Conservation (phyloP, 1,140 invertebrate genomes). For the Aphidius ervi region DNA sequence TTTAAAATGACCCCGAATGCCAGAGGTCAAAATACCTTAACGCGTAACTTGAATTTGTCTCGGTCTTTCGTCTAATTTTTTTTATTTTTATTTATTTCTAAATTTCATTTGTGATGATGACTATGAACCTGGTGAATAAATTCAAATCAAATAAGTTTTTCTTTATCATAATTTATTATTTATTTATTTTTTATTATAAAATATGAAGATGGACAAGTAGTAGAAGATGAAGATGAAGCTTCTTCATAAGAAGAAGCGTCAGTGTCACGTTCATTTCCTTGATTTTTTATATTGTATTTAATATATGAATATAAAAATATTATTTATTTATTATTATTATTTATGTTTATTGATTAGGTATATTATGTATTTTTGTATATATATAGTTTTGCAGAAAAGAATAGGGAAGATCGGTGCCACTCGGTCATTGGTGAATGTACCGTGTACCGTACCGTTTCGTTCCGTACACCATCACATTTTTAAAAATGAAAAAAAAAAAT, state of each 20-base stretch:
- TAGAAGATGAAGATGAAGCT: neutral
- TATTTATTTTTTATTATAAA: neutral
- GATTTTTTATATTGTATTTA: no score
- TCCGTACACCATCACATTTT: conserved; percentile 11
- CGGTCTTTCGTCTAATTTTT: conserved; percentile 6
- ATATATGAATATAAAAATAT: no score
- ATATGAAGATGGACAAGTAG: neutral
- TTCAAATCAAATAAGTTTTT: no score
- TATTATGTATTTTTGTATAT: no score
- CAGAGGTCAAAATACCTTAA: conserved; percentile 13
- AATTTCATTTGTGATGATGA: neutral
- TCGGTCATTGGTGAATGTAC: conserved; percentile 54
- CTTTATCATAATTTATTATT: no score
- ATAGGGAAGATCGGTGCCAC: conserved; percentile 48
- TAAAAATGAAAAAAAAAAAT: neutral
- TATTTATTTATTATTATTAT: neutral
- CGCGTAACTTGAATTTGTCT: conserved; percentile 17
- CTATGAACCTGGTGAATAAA: no score
- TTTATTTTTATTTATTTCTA: neutral
- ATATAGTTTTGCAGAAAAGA: neutral
- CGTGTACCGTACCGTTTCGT: conserved; percentile 38
- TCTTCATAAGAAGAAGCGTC: neutral
- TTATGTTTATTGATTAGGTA: conserved; percentile 1
- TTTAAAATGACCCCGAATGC: conserved; percentile 8
- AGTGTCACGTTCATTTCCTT: neutral